Percentiles rank a stretch among this genome's conserved stretches.
These are phyloP conservation scores for Paratrypauchen microcephalus DNA, from an alignment of 2,797 vertebrate species.

Conservation along the genomic window DNA sequence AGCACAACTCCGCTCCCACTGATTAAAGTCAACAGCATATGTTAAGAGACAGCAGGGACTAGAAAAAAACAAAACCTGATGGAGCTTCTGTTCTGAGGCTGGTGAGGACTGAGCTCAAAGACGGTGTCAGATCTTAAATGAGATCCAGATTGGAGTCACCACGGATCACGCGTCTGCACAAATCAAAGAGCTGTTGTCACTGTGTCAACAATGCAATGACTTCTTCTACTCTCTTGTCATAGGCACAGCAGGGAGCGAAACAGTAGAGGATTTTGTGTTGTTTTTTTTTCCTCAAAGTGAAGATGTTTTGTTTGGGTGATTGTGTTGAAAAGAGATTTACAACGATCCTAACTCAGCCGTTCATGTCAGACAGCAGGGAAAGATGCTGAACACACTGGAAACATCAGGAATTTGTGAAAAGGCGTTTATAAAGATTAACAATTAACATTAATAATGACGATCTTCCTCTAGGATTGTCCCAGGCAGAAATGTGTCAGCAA, in stretches of 20 bases:
- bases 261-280: slow-evolving; percentile 40
- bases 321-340: slow-evolving; percentile 47
- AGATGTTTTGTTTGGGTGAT: slow-evolving; percentile 61
- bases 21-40: slow-evolving; percentile 24
- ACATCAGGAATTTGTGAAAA: slow-evolving; percentile 31
- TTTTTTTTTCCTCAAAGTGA: slow-evolving; percentile 18
- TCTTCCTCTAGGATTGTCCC: slow-evolving; percentile 18
- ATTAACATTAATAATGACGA: slow-evolving; percentile 42
- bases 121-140: slow-evolving; percentile 26
- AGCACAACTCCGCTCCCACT: slow-evolving; percentile 30
- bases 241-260: slow-evolving; percentile 43
- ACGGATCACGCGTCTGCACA: slow-evolving; percentile 48
- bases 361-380: slow-evolving; percentile 15
- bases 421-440: slow-evolving; percentile 28
- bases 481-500: slow-evolving; percentile 24
- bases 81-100: background rate
- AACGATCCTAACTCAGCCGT: slow-evolving; percentile 49
- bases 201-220: slow-evolving; percentile 60
- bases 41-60: slow-evolving; percentile 15
- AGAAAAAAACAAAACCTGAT: slow-evolving; percentile 17
- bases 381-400: slow-evolving; percentile 25
- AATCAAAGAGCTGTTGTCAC: slow-evolving; percentile 66
- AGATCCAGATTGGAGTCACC: slow-evolving; percentile 33
- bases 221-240: slow-evolving; percentile 58
- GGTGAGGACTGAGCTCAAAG: slow-evolving; percentile 31